Percentiles rank a stretch among this genome's conserved stretches.
These are phyloP conservation scores for Riptortus pedestris DNA, from an alignment of 1,140 invertebrate species.

Conservation along the genomic window DNA sequence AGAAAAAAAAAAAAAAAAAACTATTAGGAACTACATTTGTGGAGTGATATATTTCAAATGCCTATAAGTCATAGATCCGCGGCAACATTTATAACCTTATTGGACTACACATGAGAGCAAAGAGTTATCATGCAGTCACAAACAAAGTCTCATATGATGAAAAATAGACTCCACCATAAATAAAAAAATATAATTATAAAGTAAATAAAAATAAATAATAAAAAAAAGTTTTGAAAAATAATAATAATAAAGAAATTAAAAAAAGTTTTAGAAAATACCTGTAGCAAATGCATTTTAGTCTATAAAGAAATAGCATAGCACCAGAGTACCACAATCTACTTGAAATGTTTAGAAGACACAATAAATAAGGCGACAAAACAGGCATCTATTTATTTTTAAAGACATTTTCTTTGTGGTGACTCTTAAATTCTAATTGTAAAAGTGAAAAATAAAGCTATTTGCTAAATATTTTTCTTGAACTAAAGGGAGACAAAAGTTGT, in stretches of 20 bases:
- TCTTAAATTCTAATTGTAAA: constrained; percentile 6
- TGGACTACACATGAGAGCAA: constrained; percentile 15
- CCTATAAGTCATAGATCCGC: neutral
- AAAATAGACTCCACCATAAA: constrained; percentile 23
- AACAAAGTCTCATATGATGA: constrained; percentile 18
- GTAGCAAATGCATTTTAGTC: constrained; percentile 26
- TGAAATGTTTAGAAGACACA: constrained; percentile 12
- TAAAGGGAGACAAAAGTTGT: neutral
- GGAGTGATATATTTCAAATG: too few species aligned
- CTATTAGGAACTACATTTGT: too few species aligned
- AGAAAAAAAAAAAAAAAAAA: too few species aligned
- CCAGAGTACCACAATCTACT: constrained; percentile 26
- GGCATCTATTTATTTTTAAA: constrained; percentile 7
- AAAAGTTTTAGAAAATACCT: constrained; percentile 9
- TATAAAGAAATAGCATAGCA: constrained; percentile 26
- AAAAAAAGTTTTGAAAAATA: neutral
- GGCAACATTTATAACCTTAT: constrained; percentile 9
- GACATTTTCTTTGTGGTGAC: constrained; percentile 7
- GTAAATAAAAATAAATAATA: neutral
- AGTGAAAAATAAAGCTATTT: constrained; percentile 9
- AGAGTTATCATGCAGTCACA: constrained; percentile 23
- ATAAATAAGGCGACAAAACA: constrained; percentile 15
- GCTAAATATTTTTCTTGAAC: neutral
- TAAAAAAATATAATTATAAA: constrained; percentile 8
- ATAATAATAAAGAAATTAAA: neutral